Percentiles rank a stretch among this genome's conserved stretches.
Evolutionary conservation across 92 coral and sea anemone species (phyloP).

Genomic region (Isaurus tuberculatus): DNA sequence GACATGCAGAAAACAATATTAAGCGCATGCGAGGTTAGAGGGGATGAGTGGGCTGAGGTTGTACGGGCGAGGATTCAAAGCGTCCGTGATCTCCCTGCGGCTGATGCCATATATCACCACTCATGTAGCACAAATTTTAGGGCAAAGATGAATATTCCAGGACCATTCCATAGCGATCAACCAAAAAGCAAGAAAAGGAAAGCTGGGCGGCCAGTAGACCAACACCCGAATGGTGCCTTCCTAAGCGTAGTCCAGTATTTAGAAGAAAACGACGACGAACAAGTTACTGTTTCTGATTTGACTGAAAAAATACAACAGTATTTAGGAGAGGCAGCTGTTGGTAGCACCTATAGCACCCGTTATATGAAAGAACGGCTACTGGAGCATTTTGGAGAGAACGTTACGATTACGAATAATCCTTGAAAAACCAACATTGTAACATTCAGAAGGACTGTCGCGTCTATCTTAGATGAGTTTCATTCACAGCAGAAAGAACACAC

Average conservation of each 20-base stretch:
- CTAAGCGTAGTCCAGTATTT: conserved; percentile 14
- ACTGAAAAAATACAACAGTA: conserved; percentile 15
- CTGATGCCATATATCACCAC: conserved; percentile 17
- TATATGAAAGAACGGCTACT: conserved; percentile 5
- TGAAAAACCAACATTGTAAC: neutral
- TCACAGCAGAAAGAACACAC: neutral
- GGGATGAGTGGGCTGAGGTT: conserved; percentile 28
- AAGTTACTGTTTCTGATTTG: neutral
- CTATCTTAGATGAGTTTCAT: neutral
- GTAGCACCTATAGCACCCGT: neutral
- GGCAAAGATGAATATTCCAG: neutral
- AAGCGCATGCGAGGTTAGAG: neutral
- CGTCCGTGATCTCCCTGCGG: conserved; percentile 27
- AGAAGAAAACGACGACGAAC: conserved; percentile 25
- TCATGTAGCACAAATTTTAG: conserved; percentile 20
- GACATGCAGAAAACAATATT: conserved; percentile 8
- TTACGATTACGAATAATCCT: neutral
- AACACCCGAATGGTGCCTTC: conserved; percentile 17
- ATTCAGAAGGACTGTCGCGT: neutral
- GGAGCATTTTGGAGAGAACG: conserved; percentile 4
- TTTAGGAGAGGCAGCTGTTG: neutral
- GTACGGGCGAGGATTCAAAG: neutral
- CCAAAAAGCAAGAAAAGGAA: conserved; percentile 1
- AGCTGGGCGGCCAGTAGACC: conserved; percentile 31
- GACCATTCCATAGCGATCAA: neutral